Conservation (phyloP, 1,140 invertebrate species). For the Maconellicoccus hirsutus region DNA sequence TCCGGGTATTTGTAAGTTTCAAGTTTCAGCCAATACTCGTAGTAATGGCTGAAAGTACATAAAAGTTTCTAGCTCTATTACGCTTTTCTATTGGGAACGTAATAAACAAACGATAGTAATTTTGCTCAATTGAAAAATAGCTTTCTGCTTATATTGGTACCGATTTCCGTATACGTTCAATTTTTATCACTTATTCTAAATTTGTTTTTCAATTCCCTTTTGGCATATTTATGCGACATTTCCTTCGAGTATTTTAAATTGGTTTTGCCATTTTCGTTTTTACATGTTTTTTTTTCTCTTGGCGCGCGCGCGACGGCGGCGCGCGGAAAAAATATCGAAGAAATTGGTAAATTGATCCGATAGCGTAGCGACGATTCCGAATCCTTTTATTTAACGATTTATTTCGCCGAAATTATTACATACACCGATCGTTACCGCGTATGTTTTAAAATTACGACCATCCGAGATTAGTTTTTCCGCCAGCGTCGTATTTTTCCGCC, state of each 20-base stretch:
- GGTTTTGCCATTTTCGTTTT: not conserved
- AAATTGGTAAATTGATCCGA: constrained; percentile 9
- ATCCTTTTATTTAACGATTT: constrained; percentile 3
- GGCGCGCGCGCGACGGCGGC: too few species aligned
- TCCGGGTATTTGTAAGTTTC: constrained; percentile 3
- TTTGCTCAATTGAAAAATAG: constrained; percentile 16
- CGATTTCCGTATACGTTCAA: constrained; percentile 12
- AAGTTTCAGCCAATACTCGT: not conserved
- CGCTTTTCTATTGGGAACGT: not conserved
- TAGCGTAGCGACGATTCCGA: not conserved
- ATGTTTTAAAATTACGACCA: not conserved
- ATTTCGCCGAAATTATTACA: not conserved
- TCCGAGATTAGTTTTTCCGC: not conserved
- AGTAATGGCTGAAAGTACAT: not conserved
- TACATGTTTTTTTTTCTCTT: not conserved
- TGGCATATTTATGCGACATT: constrained; percentile 17
- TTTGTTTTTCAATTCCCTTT: constrained; percentile 21
- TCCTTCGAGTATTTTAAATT: constrained; percentile 9
- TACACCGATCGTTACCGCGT: not conserved
- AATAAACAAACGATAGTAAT: constrained; percentile 14
- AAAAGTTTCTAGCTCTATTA: constrained; percentile 4
- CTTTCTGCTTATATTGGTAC: not conserved
- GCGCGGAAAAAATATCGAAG: not conserved
- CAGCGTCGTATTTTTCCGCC: not conserved
- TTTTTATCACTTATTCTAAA: constrained; percentile 21